Conservation (phyloP, 2,113 vertebrate genomes). For the Chloropsis cyanopogon region DNA sequence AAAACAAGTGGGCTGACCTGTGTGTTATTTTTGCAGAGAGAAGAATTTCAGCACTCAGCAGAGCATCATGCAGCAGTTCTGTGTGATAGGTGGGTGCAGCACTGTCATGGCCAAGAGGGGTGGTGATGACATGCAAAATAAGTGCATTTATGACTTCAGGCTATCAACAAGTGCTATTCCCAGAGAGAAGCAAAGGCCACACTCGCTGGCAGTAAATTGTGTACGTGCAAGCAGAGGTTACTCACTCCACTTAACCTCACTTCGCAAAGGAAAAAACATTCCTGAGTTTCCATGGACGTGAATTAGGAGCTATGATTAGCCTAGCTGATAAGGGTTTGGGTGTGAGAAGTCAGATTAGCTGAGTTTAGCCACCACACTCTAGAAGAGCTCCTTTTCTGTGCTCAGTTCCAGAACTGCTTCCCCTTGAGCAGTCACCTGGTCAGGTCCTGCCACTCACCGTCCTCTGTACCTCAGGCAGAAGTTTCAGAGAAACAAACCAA, state of each 20-base stretch:
- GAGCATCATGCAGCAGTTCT: background rate
- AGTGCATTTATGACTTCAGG: background rate
- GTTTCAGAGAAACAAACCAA: background rate
- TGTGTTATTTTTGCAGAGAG: background rate
- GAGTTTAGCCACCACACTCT: background rate
- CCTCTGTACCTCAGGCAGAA: background rate
- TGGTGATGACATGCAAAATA: background rate
- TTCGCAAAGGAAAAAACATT: background rate
- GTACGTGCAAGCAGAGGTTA: background rate
- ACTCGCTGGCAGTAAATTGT: accelerated
- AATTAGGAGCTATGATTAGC: background rate
- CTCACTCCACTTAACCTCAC: background rate
- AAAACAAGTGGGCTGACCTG: background rate
- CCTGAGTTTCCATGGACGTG: background rate
- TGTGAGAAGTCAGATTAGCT: background rate
- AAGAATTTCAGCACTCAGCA: background rate
- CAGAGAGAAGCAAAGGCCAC: background rate
- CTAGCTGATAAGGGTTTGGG: background rate
- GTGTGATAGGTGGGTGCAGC: background rate
- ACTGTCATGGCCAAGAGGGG: background rate
- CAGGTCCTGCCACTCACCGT: background rate
- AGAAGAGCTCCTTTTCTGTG: background rate
- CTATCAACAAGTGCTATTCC: background rate
- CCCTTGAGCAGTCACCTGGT: background rate
- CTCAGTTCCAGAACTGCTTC: background rate